Percentiles rank a stretch among this genome's conserved stretches.
Evolutionary conservation across 2,113 vertebrate species (phyloP).

Genomic region (Emydocephalus ijimae): DNA sequence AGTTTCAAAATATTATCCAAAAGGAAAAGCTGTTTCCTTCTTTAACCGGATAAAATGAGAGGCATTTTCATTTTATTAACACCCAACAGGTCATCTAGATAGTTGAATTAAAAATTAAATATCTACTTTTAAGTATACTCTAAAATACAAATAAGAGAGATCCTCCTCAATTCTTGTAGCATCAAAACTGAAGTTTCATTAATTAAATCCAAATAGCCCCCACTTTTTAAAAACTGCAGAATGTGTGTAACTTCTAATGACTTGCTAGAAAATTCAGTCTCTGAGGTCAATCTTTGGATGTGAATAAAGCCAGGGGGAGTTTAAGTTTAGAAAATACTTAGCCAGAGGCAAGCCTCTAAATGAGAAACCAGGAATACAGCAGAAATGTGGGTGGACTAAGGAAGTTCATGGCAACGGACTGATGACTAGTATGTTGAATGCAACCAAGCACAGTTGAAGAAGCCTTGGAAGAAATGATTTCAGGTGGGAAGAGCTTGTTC

Average conservation of each 20-base stretch:
- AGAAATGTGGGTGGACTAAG: not conserved
- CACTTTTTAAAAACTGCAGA: not conserved
- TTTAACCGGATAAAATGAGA: not conserved
- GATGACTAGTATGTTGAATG: not conserved
- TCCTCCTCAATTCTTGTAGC: not conserved
- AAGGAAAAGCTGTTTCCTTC: not conserved
- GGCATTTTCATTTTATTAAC: not conserved
- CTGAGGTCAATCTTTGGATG: not conserved
- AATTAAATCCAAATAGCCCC: not conserved
- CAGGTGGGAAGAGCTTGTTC: not conserved
- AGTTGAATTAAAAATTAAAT: not conserved
- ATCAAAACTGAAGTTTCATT: not conserved
- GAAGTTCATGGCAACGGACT: not conserved
- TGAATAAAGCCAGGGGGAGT: not conserved
- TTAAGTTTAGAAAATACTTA: rapidly evolving
- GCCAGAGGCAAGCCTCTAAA: not conserved
- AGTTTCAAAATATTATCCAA: too few species aligned
- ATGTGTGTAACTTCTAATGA: too few species aligned
- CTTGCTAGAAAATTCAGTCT: not conserved
- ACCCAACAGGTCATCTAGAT: not conserved
- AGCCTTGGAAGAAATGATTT: rapidly evolving
- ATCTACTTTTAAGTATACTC: not conserved
- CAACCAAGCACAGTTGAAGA: not conserved
- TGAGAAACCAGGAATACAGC: not conserved
- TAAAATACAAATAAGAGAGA: not conserved